Evolutionary conservation across 2,113 vertebrate species (phyloP).

Genomic region (Actenoides lindsayi): DNA sequence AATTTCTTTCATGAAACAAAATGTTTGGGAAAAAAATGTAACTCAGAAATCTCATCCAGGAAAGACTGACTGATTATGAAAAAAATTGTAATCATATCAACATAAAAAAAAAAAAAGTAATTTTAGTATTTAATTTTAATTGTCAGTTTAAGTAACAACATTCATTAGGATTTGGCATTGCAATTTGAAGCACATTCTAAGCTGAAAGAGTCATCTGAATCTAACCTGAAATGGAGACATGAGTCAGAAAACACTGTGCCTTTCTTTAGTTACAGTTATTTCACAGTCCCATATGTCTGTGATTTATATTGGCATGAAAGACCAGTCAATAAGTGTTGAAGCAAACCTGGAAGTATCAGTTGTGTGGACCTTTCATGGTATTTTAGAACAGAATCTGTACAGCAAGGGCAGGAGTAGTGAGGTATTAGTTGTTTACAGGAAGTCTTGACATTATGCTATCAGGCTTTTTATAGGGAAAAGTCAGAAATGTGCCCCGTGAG

Average conservation of each 20-base stretch:
- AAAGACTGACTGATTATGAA: not conserved
- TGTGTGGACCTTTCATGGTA: not conserved
- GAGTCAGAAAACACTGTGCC: not conserved
- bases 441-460: slow-evolving; percentile 47
- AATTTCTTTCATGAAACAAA: not conserved
- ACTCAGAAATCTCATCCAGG: not conserved
- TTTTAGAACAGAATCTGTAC: not conserved
- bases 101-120: not conserved
- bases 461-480: not conserved
- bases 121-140: not conserved
- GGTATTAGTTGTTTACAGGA: not conserved
- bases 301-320: not conserved
- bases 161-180: not conserved
- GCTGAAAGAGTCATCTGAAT: not conserved
- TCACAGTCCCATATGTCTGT: not conserved
- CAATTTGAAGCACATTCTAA: not conserved
- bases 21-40: not conserved
- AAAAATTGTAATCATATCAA: not conserved
- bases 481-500: not conserved
- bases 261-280: not conserved
- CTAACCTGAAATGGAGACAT: not conserved
- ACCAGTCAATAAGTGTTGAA: not conserved
- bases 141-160: not conserved
- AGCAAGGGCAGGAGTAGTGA: not conserved
- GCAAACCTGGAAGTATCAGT: not conserved